Evolutionary conservation across 2,888 invertebrate genomes (phyloP).

Genomic region (Latrodectus hesperus): DNA sequence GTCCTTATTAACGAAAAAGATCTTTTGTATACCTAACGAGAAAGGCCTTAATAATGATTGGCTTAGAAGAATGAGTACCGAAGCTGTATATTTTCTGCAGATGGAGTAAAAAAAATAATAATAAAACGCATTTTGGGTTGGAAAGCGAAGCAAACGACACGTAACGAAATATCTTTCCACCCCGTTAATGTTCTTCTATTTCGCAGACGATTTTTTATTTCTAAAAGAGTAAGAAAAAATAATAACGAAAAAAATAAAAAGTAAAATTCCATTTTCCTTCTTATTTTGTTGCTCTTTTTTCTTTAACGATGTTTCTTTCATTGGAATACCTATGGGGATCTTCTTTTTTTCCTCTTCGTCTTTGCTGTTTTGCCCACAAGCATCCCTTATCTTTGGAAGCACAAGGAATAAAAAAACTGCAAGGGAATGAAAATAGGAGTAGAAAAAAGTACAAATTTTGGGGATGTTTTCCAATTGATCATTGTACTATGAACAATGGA

Average conservation of each 20-base stretch:
- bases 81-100: conserved; percentile 9
- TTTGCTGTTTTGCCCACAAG: background rate
- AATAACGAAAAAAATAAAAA: background rate
- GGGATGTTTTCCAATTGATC: conserved; percentile 33
- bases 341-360: background rate
- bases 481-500: conserved; percentile 50
- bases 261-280: background rate
- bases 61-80: background rate
- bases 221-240: background rate
- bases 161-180: background rate
- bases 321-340: conserved; percentile 27
- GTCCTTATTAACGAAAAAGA: background rate
- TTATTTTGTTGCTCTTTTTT: background rate
- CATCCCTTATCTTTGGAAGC: conserved; percentile 17
- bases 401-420: conserved; percentile 13
- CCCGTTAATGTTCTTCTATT: background rate
- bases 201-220: background rate
- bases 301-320: conserved; percentile 4
- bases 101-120: background rate
- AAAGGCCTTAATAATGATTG: conserved; percentile 22
- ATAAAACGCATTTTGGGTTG: background rate
- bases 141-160: background rate
- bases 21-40: conserved; percentile 25
- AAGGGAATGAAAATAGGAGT: background rate
- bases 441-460: conserved; percentile 27